phyloP scores from a whole-genome alignment of 2,888 invertebrate genomes.

The Parnassius orleans region DNA sequence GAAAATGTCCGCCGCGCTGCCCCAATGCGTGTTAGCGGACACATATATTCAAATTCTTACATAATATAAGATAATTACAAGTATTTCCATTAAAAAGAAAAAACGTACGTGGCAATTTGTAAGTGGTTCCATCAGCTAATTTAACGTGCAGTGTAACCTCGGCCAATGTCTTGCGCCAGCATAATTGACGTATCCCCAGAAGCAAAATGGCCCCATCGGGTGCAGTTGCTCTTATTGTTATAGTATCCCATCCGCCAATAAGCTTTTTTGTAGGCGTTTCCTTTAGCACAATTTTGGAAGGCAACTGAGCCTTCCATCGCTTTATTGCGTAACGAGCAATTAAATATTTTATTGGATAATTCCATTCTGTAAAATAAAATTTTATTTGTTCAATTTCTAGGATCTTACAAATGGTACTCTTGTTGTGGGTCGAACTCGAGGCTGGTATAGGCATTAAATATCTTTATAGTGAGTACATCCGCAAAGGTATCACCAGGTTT shows the following conservation, averaged over 20 bases:
- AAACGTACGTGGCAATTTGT: conserved; percentile 57
- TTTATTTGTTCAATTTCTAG: too few relatives aligned
- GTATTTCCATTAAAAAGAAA: neutral
- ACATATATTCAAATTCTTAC: too few relatives aligned
- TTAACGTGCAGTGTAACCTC: conserved; percentile 81
- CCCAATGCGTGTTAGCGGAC: too few relatives aligned
- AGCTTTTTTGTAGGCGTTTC: conserved; percentile 48
- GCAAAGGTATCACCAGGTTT: too few relatives aligned
- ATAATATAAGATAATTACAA: too few relatives aligned
- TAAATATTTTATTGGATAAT: conserved; percentile 64
- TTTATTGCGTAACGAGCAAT: conserved; percentile 61
- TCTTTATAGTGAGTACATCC: too few relatives aligned
- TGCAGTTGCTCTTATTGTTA: conserved; percentile 77
- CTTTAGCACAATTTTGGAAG: conserved; percentile 37
- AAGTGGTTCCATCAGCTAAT: conserved; percentile 58
- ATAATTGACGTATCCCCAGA: conserved; percentile 75
- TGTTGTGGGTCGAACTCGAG: too few relatives aligned
- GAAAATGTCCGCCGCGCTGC: too few relatives aligned
- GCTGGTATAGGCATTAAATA: too few relatives aligned
- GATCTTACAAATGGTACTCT: too few relatives aligned
- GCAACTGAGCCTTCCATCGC: conserved; percentile 55
- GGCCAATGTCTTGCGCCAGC: conserved; percentile 60
- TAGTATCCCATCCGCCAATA: conserved; percentile 56
- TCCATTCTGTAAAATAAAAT: conserved; percentile 63
- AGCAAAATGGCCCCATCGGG: conserved; percentile 79